Base-by-base conservation (phyloP, 2,888 invertebrate genomes). In the Dione vanillae region DNA sequence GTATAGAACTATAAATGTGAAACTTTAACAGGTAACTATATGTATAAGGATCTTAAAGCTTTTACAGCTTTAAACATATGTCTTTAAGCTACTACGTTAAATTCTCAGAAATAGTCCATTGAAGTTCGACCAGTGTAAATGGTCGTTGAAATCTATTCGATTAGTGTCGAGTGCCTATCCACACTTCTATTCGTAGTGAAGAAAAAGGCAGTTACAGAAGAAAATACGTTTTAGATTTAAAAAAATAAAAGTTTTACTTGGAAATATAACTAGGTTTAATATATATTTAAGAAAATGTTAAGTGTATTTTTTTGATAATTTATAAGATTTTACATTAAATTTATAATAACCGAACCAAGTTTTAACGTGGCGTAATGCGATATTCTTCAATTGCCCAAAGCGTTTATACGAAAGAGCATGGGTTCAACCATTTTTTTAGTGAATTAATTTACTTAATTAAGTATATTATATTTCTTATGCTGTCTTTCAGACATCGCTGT, bases 91-190 rank as follows among this genome's bases (percentile, higher is more conserved):
- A 40, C 41, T 41, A 66, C 45, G 47, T 59, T 49, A 11, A 51
- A 37, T 67, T 56, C 54, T 69, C 62, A 27, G 62, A 72, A 67
- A 74, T 72, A 69, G 62, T 67, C 69, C 67, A 73, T 59, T 71
- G 54, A 54, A 68, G 62, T 66, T 62, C 59, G 68, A 72, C 71
- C 68, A 67, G 51, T 65, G 67, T 68, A 61, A 72, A 73, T 59
- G 68, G 66, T 73, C 70, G 71, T 75, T 65, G 73, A 68, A 75
- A 73, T 68, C 67, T 67, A 71, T 73, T 68, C 67, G 73, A 75
- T 73, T 73, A 72, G 64, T 47, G 59, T 61, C 58, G 69, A 70
- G 66, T 68, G 69, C 43, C 64, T 68, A 64, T 70, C 68, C 52
- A 56, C 61, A 43, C 69, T 69, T 37, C 52, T 59, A 70, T 66